These are phyloP conservation scores for Brachionus rubens DNA, from an alignment of 1,140 invertebrate genomes.

Conservation along the genomic window DNA sequence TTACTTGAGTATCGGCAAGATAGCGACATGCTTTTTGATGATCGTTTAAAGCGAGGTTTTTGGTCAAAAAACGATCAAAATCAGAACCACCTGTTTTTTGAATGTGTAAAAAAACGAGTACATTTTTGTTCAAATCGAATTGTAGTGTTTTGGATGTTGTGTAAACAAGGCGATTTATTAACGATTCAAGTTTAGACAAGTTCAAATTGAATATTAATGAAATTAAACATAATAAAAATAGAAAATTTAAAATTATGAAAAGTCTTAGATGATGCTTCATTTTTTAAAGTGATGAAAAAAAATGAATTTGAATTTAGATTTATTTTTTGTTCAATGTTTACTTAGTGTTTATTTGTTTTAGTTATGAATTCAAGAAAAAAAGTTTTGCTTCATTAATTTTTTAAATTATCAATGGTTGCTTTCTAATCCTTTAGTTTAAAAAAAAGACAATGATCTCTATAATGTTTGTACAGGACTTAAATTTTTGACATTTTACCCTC, in stretches of 20 bases:
- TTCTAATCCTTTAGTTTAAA: too few relatives aligned
- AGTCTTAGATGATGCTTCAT: not conserved
- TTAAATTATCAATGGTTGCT: too few relatives aligned
- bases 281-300: not conserved
- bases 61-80: constrained; percentile 87
- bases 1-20: not conserved
- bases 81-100: constrained; percentile 89
- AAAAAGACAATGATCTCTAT: too few relatives aligned
- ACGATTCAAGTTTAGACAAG: not conserved
- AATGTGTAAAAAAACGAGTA: constrained; percentile 96
- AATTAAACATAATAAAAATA: not conserved
- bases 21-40: not conserved
- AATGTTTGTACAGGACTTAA: too few relatives aligned
- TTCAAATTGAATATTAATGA: not conserved
- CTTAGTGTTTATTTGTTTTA: too few relatives aligned
- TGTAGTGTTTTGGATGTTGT: not conserved
- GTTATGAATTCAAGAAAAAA: too few relatives aligned
- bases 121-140: constrained; percentile 67
- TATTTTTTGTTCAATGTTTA: too few relatives aligned
- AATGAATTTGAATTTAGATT: not conserved
- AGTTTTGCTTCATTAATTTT: too few relatives aligned
- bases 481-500: too few relatives aligned
- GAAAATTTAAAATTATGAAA: not conserved
- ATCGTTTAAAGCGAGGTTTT: constrained; percentile 75
- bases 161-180: not conserved